Base-by-base conservation (phyloP, 2,113 vertebrate species). In the Pavo muticus region DNA sequence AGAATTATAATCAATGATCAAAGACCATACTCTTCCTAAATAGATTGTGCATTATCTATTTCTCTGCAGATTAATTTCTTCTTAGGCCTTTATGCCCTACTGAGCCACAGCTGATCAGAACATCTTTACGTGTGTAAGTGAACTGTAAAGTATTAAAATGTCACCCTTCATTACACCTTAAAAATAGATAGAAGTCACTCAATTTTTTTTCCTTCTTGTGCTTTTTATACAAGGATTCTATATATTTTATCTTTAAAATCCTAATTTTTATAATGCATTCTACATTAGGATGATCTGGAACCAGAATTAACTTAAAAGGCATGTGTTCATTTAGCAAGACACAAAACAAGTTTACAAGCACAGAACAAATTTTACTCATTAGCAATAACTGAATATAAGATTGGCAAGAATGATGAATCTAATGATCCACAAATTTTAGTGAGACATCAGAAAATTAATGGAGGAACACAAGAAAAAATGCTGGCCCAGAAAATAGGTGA, bases 1-100 rank as follows among this genome's bases (percentile, higher is more conserved):
- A 82, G 56, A 85, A 77, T 68, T 84, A 71, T 18, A 63, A 91
- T 72, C 44, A 96, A 27, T 94, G 65, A 81, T 47, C 40, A 85
- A 85, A 81, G 44, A 35, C 29, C 40, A 84, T 73, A 81, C 15
- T 90, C 27, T 75, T 92, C 19, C 35, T 80, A 84, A 93, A 81
- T 74, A 70, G 73, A 79, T 47, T 72, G 17, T 30, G 71, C 4
- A 57, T 84, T 61, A 71, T 77, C 56, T 87, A 12, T 91, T 91
- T 90, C 60, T 93, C 64, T 71, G 25, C 9, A 39, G 19, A 76
- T 17, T 73, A 68, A 90, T 91, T 74, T 90, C 13, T 85, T 94
- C 91, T 78, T 75, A 80, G 80, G 29, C 13, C 20, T 93, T 73
- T 89, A 90, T 94, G 65, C 15, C 56, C 6, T 88, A 48, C 77